Conservation (phyloP, 1,140 invertebrate species). For the Schlechtendalia chinensis region DNA sequence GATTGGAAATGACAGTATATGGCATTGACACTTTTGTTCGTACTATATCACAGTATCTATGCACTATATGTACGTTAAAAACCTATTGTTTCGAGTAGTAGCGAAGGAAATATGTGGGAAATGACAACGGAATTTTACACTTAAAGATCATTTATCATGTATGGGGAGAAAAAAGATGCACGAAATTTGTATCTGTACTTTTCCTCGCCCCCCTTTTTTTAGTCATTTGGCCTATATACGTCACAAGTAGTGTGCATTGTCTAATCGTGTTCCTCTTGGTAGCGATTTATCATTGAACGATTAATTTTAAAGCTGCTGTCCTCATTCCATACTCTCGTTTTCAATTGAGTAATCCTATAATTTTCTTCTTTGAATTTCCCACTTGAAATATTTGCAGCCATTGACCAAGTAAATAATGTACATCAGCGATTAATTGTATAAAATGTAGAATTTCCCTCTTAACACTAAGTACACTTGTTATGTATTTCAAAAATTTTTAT, state of each 20-base stretch:
- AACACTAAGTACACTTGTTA: no score
- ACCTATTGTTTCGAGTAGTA: background rate
- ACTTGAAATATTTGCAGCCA: no score
- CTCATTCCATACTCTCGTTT: background rate
- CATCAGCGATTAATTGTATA: no score
- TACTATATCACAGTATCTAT: background rate
- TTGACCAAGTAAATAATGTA: no score
- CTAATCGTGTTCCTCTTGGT: background rate
- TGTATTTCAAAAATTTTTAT: no score
- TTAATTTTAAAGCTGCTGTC: background rate
- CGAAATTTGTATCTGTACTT: constrained; percentile 23
- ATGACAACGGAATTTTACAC: background rate
- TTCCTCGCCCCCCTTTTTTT: background rate
- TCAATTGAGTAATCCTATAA: no score
- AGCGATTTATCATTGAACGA: background rate
- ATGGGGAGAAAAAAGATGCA: background rate
- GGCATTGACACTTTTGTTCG: background rate
- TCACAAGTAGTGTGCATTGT: background rate
- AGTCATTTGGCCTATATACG: background rate
- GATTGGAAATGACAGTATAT: background rate
- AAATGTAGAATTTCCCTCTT: no score
- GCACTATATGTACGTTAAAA: background rate
- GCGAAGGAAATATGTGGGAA: background rate
- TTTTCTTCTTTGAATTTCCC: no score
- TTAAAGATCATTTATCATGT: constrained; percentile 10